Percentiles rank a stretch among this genome's conserved stretches.
Conservation (phyloP, 2,888 invertebrate genomes). For the Luffia ferchaultella region DNA sequence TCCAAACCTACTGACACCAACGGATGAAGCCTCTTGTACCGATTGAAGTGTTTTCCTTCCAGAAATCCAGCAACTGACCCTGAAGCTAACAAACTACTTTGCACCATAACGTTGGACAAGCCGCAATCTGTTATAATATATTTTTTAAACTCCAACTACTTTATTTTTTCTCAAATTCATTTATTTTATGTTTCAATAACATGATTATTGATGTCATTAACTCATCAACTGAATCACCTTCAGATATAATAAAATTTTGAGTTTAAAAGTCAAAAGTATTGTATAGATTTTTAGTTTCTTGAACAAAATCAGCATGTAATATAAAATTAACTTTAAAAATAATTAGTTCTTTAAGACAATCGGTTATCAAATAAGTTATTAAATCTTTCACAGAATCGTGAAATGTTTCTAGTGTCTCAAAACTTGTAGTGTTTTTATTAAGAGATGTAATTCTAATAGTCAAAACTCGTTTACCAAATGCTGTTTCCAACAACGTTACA, state of each 20-base stretch:
- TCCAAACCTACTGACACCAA: conserved; percentile 16
- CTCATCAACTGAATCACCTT: conserved; percentile 13
- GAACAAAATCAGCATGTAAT: conserved; percentile 15
- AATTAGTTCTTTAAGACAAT: conserved; percentile 6
- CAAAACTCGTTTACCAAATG: neutral
- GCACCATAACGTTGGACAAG: neutral
- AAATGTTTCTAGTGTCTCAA: neutral
- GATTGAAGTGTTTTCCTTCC: conserved; percentile 20
- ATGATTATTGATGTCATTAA: conserved; percentile 5
- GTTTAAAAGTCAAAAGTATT: conserved; percentile 18
- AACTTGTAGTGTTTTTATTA: neutral
- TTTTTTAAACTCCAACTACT: conserved; percentile 17
- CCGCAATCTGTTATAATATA: too few relatives aligned
- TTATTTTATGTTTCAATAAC: conserved; percentile 4
- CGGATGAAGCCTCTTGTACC: conserved; percentile 21
- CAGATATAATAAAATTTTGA: conserved; percentile 11
- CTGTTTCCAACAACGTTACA: neutral
- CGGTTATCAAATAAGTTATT: neutral
- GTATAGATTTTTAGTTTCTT: conserved; percentile 13
- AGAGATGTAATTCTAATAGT: neutral
- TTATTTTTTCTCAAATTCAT: conserved; percentile 18
- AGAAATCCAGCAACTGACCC: conserved; percentile 21
- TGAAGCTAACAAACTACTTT: conserved; percentile 16
- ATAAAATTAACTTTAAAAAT: conserved; percentile 15
- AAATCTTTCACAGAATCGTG: neutral